Evolutionary conservation across 2,888 invertebrate species (phyloP).

Genomic region (Philaethria dido): DNA sequence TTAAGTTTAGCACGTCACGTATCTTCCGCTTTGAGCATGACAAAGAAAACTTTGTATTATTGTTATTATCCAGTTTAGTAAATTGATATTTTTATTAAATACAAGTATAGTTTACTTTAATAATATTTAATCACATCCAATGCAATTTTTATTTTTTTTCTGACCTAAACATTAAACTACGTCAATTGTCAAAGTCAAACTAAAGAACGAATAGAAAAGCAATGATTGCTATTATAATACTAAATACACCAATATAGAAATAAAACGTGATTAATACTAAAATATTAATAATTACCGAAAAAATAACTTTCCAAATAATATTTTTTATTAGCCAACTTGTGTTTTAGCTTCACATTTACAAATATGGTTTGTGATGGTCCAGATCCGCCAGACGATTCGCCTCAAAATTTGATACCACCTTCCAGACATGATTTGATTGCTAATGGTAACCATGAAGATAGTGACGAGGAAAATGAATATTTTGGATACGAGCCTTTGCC

Average conservation of each 20-base stretch:
- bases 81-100: too few relatives aligned
- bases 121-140: background rate
- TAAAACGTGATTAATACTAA: background rate
- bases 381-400: constrained; percentile 75
- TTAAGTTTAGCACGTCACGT: too few relatives aligned
- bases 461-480: constrained; percentile 79
- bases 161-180: background rate
- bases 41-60: too few relatives aligned
- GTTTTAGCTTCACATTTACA: background rate
- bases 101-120: too few relatives aligned
- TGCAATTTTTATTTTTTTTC: too few relatives aligned
- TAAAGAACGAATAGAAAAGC: background rate
- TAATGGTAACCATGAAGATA: constrained; percentile 72
- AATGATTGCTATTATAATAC: background rate
- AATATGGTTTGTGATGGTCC: constrained; percentile 77
- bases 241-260: background rate
- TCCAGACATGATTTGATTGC: constrained; percentile 66
- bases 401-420: constrained; percentile 70
- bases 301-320: background rate
- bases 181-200: constrained; percentile 3
- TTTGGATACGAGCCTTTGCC: constrained; percentile 83
- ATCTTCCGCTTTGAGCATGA: too few relatives aligned
- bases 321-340: background rate
- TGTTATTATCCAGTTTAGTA: too few relatives aligned
- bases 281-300: background rate